A percentile compares a stretch with the other conserved stretches of the same genome.
phyloP scores from a whole-genome alignment of 2,113 vertebrate species.

The Gasterosteus nipponicus region DNA sequence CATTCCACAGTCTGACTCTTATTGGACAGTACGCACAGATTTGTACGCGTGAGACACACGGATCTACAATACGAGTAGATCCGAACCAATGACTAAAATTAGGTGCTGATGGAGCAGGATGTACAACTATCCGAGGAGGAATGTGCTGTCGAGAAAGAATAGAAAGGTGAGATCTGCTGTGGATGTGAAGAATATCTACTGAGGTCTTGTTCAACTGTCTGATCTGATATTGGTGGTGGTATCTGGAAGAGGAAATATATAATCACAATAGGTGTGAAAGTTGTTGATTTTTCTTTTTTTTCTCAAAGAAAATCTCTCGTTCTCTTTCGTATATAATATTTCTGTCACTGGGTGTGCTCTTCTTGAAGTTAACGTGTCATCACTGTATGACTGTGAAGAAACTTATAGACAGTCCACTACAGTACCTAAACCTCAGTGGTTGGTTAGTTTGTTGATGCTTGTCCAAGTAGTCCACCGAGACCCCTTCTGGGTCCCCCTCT shows the following conservation, averaged over 20 bases:
- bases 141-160: conserved; percentile 12
- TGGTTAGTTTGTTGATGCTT: conserved; percentile 9
- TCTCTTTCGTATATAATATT: conserved; percentile 1
- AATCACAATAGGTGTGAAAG: neutral
- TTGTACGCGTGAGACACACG: conserved; percentile 36
- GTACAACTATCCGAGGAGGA: neutral
- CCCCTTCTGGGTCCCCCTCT: neutral
- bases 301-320: neutral
- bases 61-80: conserved; percentile 47
- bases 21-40: conserved; percentile 45
- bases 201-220: conserved; percentile 20
- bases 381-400: neutral
- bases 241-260: neutral
- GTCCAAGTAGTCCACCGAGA: conserved; percentile 5
- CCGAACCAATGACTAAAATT: conserved; percentile 61
- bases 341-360: neutral
- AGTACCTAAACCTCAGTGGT: conserved; percentile 5
- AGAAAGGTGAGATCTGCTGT: conserved; percentile 17
- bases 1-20: conserved; percentile 25
- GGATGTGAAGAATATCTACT: conserved; percentile 14
- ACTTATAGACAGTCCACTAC: neutral
- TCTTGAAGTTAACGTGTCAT: neutral
- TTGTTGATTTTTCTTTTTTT: neutral
- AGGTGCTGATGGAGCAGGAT: conserved; percentile 41
- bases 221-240: neutral